These are phyloP conservation scores for Venusia cambrica DNA, from an alignment of 2,888 invertebrate species.

Conservation along the genomic window DNA sequence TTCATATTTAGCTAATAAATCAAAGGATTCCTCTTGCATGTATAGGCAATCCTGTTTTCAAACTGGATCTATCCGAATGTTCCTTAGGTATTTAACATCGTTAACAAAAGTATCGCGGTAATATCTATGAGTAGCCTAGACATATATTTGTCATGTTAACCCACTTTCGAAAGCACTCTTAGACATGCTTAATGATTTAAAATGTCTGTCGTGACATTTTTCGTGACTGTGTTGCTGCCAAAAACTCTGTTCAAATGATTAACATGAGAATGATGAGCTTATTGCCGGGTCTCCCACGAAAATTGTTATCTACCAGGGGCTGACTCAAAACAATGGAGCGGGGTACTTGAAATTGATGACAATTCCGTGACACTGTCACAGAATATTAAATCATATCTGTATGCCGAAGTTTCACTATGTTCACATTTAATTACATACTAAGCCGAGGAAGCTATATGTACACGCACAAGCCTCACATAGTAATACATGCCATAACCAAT, in stretches of 20 bases:
- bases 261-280: slow-evolving; percentile 27
- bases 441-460: no score
- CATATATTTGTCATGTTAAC: slow-evolving; percentile 51
- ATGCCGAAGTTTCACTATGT: slow-evolving; percentile 5
- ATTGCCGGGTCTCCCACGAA: slow-evolving; percentile 31
- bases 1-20: no score
- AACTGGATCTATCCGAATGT: not conserved
- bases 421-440: no score
- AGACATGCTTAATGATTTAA: slow-evolving; percentile 51
- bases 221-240: slow-evolving; percentile 48
- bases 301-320: slow-evolving; percentile 22
- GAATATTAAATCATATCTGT: slow-evolving; percentile 1
- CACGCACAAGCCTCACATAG: no score
- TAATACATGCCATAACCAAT: no score
- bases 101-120: slow-evolving; percentile 35
- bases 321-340: slow-evolving; percentile 31
- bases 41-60: not conserved
- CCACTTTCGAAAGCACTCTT: slow-evolving; percentile 44
- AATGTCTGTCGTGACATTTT: slow-evolving; percentile 44
- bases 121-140: slow-evolving; percentile 41
- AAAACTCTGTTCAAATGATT: slow-evolving; percentile 48
- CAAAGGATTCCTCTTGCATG: no score
- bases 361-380: slow-evolving; percentile 27
- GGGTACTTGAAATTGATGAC: slow-evolving; percentile 31
- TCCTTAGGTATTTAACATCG: slow-evolving; percentile 5